Evolutionary conservation across 1,140 invertebrate species (phyloP).

Genomic region (Drosophila malerkotliana): DNA sequence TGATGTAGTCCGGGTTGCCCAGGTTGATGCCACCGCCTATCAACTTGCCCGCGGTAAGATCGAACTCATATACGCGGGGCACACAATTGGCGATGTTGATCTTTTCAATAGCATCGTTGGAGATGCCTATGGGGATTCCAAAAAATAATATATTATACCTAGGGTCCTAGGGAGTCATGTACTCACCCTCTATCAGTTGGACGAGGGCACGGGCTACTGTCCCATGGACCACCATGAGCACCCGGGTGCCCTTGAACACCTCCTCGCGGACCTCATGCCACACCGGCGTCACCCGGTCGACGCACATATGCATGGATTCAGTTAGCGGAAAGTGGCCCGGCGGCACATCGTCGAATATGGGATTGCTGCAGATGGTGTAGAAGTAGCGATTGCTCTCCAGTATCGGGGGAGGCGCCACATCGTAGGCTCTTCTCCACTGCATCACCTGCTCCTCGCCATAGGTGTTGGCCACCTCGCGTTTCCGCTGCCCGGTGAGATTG

Average conservation of each 20-base stretch:
- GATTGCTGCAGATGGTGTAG: conserved; percentile 85
- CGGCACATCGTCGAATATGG: conserved; percentile 83
- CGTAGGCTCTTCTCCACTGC: conserved; percentile 89
- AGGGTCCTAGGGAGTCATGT: too few relatives aligned
- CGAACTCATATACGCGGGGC: conserved; percentile 88
- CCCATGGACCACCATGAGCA: conserved; percentile 89
- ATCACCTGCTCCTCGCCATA: conserved; percentile 88
- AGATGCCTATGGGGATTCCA: conserved; percentile 83
- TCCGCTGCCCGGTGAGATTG: conserved; percentile 89
- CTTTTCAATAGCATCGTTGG: conserved; percentile 87
- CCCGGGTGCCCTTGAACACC: conserved; percentile 86
- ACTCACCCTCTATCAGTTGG: conserved; percentile 87
- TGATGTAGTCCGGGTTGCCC: conserved; percentile 87
- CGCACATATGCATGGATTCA: conserved; percentile 89
- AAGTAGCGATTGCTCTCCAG: conserved; percentile 85
- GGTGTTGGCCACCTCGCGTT: conserved; percentile 88
- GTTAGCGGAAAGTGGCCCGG: conserved; percentile 86
- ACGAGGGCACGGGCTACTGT: conserved; percentile 89
- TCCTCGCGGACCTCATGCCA: conserved; percentile 88
- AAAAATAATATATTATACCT: neutral
- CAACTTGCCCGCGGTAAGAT: conserved; percentile 86
- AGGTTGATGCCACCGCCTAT: conserved; percentile 87
- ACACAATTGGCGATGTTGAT: conserved; percentile 91
- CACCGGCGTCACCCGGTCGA: conserved; percentile 87
- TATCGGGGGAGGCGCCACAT: conserved; percentile 87